Evolutionary conservation across 2,888 invertebrate species (phyloP), one percentile per base, ranked within the genome.

Genomic region (Heliconius charithonia): DNA sequence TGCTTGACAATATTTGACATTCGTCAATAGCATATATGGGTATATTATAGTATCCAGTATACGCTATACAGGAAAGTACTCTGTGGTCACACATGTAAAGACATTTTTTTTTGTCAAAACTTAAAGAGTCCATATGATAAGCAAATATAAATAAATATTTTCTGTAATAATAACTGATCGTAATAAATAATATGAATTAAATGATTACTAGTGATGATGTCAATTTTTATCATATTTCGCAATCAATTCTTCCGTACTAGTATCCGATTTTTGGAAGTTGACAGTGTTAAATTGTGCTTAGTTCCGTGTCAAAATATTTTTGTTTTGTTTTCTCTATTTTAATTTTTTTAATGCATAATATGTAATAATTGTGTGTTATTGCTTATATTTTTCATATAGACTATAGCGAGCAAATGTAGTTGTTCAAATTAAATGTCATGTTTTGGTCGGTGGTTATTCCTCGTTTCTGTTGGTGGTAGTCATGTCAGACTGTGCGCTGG

Each of bases 401-500:
- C 81, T 84, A 82, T 82, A 83, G 81, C 83, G 72, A 67, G 66
- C 81, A 80, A 81, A 81, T 83, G 78, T 80, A 73, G 74, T 76
- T 72, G 72, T 79, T 75, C 77, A 77, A 84, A 83, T 82, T 83
- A 81, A 83, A 85, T 87, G 85, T 85, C 84, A 92, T 93, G 92
- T 89, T 90, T 88, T 89, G 87, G 87, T 90, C 89, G 89, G 86
- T 87, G 89, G 86, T 87, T 86, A 84, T 85, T 89, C 84, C 86
- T 85, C 86, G 82, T 89, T 90, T 87, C 86, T 81, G 82, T 84
- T 87, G 87, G 88, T 88, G 88, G 86, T 93, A 93, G 95, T 93
- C 94, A 95, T 95, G 95, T 93, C 95, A 89, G 95, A 95, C 92
- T 95, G 95, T 88, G 95, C 94, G 92, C 91, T 95, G 91, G 95